phyloP scores from a whole-genome alignment of 1,140 invertebrate genomes.

The Helicoverpa armigera region DNA sequence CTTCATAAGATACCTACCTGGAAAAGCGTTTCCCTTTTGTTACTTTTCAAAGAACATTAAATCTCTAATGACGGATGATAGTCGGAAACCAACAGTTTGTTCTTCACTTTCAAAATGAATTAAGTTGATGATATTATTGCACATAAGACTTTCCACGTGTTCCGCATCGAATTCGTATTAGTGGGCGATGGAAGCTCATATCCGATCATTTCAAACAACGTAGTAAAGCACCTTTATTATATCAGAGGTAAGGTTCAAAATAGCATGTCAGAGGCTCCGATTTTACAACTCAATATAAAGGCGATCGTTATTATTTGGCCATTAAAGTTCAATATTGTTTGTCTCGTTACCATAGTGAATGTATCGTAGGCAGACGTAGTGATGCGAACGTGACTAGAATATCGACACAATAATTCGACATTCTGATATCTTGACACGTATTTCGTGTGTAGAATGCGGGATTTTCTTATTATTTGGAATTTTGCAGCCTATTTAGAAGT shows the following conservation, averaged over 20 bases:
- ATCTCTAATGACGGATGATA: neutral
- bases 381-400: constrained; percentile 64
- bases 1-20: too few relatives aligned
- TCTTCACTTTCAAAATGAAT: constrained; percentile 52
- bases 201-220: neutral
- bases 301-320: neutral
- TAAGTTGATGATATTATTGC: constrained; percentile 46
- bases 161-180: constrained; percentile 33
- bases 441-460: constrained; percentile 64
- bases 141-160: constrained; percentile 32
- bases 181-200: constrained; percentile 51
- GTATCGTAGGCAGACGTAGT: constrained; percentile 56
- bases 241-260: constrained; percentile 44
- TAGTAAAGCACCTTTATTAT: neutral
- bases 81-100: neutral
- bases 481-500: constrained; percentile 7
- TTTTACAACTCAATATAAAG: constrained; percentile 13
- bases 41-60: neutral
- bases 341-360: constrained; percentile 17
- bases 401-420: constrained; percentile 61
- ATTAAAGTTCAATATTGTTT: constrained; percentile 54
- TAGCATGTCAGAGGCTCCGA: constrained; percentile 2
- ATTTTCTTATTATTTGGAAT: constrained; percentile 44
- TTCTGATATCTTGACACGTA: constrained; percentile 61
- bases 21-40: neutral